Evolutionary conservation across 2,113 vertebrate genomes (phyloP).

Genomic region (Aleadryas rufinucha): DNA sequence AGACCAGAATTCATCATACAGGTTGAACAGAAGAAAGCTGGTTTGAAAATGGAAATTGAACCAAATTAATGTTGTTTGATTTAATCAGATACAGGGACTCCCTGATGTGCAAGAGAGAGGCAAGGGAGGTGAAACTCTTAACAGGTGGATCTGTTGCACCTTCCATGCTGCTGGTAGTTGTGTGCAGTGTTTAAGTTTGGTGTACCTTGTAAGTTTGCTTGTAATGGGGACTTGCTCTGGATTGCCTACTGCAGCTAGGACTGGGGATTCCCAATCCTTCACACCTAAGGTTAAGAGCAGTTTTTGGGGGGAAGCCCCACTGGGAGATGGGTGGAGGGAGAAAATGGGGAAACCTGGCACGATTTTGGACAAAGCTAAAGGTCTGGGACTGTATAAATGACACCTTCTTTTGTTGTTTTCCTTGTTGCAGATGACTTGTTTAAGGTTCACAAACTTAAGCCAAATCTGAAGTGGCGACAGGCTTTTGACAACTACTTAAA

Average conservation of each 20-base stretch:
- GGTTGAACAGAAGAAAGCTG: background rate
- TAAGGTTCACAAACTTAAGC: constrained; percentile 86
- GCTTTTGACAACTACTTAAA: constrained; percentile 86
- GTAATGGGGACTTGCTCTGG: background rate
- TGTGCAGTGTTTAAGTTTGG: background rate
- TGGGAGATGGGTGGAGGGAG: background rate
- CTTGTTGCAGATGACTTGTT: constrained; percentile 83
- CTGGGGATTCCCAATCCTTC: constrained; percentile 20
- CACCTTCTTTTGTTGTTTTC: constrained; percentile 46
- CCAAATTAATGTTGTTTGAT: background rate
- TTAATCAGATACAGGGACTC: background rate
- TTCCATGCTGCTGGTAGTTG: background rate
- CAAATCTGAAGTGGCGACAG: constrained; percentile 83
- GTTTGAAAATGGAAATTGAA: background rate
- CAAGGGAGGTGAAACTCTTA: background rate
- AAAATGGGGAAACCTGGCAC: background rate
- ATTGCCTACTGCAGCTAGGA: constrained; percentile 20
- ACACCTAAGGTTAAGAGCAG: constrained; percentile 32
- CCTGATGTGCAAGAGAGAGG: background rate
- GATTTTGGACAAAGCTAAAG: background rate
- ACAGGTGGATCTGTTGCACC: background rate
- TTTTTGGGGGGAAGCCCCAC: constrained; percentile 4
- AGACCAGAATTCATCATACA: background rate
- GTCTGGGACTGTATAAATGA: background rate
- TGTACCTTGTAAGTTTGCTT: constrained; percentile 7